Conservation (phyloP, 2,797 vertebrate species). For the Buceros bicornis region DNA sequence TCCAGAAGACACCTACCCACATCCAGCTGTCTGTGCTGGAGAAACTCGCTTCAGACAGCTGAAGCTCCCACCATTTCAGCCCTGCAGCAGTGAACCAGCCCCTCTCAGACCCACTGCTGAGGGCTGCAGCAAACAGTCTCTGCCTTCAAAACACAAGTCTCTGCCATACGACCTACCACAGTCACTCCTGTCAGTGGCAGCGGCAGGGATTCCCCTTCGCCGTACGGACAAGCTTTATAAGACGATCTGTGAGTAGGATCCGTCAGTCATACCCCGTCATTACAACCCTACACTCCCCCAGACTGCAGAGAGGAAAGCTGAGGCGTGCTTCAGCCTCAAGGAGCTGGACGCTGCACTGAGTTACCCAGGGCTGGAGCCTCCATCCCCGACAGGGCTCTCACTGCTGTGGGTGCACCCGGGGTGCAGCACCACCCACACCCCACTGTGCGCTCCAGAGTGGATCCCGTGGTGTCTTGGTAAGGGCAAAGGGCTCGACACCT, state of each 20-base stretch:
- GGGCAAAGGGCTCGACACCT: background rate
- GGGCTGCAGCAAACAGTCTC: background rate
- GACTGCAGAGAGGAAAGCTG: background rate
- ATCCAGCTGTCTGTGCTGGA: accelerated
- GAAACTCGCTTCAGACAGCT: background rate
- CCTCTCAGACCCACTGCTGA: background rate
- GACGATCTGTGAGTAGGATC: background rate
- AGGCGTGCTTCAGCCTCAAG: background rate
- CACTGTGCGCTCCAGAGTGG: background rate
- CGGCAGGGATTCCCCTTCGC: background rate
- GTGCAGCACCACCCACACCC: background rate
- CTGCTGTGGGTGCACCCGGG: accelerated
- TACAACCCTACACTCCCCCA: background rate
- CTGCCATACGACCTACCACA: background rate
- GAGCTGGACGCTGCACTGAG: accelerated
- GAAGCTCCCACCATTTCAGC: background rate
- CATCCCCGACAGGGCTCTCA: accelerated
- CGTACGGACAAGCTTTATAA: too few relatives aligned
- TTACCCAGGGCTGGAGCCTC: background rate
- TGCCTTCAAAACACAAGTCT: too few relatives aligned
- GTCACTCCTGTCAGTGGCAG: background rate
- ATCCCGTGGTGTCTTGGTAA: too few relatives aligned
- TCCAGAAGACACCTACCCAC: background rate
- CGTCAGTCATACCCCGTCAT: background rate
- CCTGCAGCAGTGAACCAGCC: background rate